Conservation (phyloP, 2,888 invertebrate species). For the Apamea monoglypha region DNA sequence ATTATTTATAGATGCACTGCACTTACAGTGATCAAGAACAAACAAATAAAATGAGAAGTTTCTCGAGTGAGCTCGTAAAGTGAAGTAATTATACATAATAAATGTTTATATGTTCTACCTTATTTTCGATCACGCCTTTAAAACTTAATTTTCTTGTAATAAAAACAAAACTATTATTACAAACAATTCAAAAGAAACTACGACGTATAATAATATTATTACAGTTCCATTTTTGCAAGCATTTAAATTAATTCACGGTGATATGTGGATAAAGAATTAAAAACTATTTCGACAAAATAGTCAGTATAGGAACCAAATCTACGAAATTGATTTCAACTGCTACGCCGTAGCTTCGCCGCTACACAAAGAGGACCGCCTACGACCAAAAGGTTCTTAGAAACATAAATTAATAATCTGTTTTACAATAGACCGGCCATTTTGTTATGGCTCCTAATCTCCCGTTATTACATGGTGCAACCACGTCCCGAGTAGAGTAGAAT, state of each 20-base stretch:
- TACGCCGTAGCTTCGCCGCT: conserved; percentile 34
- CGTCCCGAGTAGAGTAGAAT: neutral
- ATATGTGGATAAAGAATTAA: neutral
- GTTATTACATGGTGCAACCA: conserved; percentile 39
- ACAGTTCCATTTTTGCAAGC: neutral
- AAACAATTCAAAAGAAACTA: neutral
- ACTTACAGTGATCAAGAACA: neutral
- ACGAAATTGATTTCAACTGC: neutral
- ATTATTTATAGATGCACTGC: neutral
- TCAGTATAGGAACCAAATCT: neutral
- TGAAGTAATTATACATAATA: neutral
- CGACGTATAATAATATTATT: neutral
- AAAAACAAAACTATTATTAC: conserved; percentile 7
- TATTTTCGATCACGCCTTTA: neutral
- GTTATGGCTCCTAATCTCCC: conserved; percentile 23
- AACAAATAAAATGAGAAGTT: conserved; percentile 11
- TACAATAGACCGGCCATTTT: conserved; percentile 31
- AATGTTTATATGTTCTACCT: neutral
- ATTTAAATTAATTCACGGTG: neutral
- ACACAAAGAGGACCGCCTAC: conserved; percentile 6
- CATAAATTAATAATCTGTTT: conserved; percentile 23
- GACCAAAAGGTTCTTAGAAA: neutral
- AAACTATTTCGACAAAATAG: neutral
- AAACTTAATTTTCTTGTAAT: conserved; percentile 14
- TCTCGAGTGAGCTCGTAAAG: neutral